phyloP scores from a whole-genome alignment of 2,797 vertebrate genomes.

The Rhinella marina region DNA sequence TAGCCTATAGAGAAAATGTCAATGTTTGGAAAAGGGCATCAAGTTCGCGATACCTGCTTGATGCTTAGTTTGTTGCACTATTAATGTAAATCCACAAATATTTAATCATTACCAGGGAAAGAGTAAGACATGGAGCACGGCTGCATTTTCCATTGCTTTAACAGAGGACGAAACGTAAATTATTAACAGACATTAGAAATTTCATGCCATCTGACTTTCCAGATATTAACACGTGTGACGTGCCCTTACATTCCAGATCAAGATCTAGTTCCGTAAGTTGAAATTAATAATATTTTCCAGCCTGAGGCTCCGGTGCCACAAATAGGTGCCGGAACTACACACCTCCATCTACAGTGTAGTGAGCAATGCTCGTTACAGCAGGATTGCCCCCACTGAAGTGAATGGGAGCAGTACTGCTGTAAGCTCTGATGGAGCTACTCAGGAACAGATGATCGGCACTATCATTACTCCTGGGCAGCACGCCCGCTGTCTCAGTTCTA shows the following conservation, averaged over 20 bases:
- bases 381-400: too few relatives aligned
- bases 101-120: neutral
- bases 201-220: conserved; percentile 3
- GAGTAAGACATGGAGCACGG: conserved; percentile 7
- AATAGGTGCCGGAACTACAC: too few relatives aligned
- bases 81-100: conserved; percentile 23
- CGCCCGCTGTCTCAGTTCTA: too few relatives aligned
- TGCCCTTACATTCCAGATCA: neutral
- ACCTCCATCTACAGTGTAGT: too few relatives aligned
- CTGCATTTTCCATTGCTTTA: conserved; percentile 28
- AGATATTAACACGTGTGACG: neutral
- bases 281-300: too few relatives aligned
- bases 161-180: conserved; percentile 26
- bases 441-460: too few relatives aligned
- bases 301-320: too few relatives aligned
- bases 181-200: conserved; percentile 23
- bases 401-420: too few relatives aligned
- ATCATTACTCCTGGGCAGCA: too few relatives aligned
- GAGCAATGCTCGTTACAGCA: too few relatives aligned
- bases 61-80: neutral
- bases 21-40: neutral
- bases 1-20: neutral
- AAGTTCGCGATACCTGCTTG: neutral
- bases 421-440: too few relatives aligned
- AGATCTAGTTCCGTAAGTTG: too few relatives aligned